phyloP scores from a whole-genome alignment of 2,797 vertebrate genomes.

The Oreonectes daqikongensis region DNA sequence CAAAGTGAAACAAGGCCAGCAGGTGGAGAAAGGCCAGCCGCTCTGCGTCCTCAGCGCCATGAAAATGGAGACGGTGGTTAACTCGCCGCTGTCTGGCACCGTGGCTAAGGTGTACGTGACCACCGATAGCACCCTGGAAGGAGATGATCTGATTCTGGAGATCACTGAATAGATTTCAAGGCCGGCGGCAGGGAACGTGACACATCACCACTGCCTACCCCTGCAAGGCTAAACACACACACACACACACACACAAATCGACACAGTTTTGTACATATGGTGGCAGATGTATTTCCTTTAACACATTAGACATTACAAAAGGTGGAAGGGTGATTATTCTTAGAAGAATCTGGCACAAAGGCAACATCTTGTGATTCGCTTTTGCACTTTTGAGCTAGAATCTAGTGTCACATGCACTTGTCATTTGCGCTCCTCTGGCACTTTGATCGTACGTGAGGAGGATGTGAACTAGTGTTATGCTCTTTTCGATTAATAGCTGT shows the following conservation, averaged over 20 bases:
- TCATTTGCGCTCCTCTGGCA: constrained; percentile 42
- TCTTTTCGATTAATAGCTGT: constrained; percentile 2
- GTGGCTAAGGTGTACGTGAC: constrained; percentile 80
- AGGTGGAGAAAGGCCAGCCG: constrained; percentile 87
- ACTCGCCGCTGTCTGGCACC: constrained; percentile 84
- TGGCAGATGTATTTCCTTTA: background rate
- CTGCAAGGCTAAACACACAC: constrained; percentile 18
- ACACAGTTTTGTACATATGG: background rate
- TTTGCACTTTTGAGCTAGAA: constrained; percentile 14
- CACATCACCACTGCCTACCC: constrained; percentile 7
- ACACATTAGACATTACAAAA: background rate
- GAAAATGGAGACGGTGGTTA: constrained; percentile 98
- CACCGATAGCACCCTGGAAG: constrained; percentile 83
- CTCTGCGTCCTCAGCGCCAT: constrained; percentile 95
- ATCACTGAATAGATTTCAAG: constrained; percentile 74
- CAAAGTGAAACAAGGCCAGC: constrained; percentile 79
- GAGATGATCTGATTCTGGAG: constrained; percentile 91
- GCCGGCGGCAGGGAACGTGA: constrained; percentile 8
- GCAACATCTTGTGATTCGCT: constrained; percentile 13
- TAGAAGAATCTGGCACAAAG: constrained; percentile 2
- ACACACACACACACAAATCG: background rate
- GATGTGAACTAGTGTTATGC: constrained; percentile 40
- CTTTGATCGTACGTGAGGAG: constrained; percentile 43
- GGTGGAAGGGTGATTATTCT: constrained; percentile 22
- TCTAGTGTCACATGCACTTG: constrained; percentile 17